Evolutionary conservation across 2,113 vertebrate genomes (phyloP), one percentile per base, ranked within the genome.

Genomic region (Oxygymnocypris stewartii): DNA sequence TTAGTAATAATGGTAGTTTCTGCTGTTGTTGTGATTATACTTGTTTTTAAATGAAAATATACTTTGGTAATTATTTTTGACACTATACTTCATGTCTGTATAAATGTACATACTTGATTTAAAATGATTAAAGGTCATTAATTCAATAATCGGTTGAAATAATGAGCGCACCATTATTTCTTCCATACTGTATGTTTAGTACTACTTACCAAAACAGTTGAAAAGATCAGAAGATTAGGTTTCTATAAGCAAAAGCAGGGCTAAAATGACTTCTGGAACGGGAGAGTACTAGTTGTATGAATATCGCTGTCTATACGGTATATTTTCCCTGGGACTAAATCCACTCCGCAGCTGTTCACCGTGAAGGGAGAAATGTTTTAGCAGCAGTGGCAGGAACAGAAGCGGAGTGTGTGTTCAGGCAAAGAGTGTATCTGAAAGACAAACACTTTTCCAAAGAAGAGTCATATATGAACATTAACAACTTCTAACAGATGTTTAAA

Each of bases 101-200:
- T 90, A 94, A 91, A 90, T 95, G 94, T 95, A 95, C 92, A 95
- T 95, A n/a, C n/a, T n/a, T n/a, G 83, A 89, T 92, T 84, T 90
- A 84, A 86, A 87, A 86, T 59, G 80, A 84, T 79, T 81, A 86
- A 80, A 89, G 13, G 13, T 49, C 44, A 57, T 51, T 9, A 40
- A n/a, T 77, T 83, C 1, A 16, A 25, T 25, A 12, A 82, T 31
- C 54, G 0, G 6, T 4, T 40, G 20, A 54, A 54, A 78, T 18
- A 9, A 31, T 51, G 42, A n/a, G 5, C 4, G 23, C 20, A 4
- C 3, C 0, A 8, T 80, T 40, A 80, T 14, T 80, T 77, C 31
- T 37, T 40, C 40, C 20, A 67, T 25, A 8, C 4, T 3, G 25
- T 25, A 37, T 65, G 42, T 18, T 6, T 47, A 57, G 4, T 49